Conservation (phyloP, 2,797 vertebrate genomes). For the Labeo calbasu region DNA sequence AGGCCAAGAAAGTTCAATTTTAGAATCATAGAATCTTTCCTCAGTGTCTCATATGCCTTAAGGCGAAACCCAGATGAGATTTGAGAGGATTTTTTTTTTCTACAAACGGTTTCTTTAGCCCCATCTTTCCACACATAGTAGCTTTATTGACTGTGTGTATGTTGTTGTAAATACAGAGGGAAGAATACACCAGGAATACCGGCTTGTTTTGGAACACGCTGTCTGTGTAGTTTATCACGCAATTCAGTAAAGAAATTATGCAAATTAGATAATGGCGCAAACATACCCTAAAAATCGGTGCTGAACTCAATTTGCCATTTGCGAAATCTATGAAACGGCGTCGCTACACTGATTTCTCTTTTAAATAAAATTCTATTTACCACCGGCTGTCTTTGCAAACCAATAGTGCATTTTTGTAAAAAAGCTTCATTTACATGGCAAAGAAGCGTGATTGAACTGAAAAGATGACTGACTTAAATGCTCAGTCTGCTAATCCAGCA, state of each 20-base stretch:
- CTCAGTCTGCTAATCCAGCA: neutral
- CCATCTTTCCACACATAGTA: neutral
- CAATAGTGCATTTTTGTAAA: neutral
- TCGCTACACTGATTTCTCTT: neutral
- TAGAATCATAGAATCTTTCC: slow-evolving; percentile 22
- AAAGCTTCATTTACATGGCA: neutral
- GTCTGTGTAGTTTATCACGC: neutral
- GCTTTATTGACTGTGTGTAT: neutral
- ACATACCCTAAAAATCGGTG: neutral
- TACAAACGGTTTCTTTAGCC: neutral
- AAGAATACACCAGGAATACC: neutral
- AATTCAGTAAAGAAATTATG: neutral
- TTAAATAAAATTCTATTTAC: neutral
- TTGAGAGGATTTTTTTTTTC: neutral
- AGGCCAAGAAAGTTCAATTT: slow-evolving; percentile 21
- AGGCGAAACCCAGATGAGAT: slow-evolving; percentile 21
- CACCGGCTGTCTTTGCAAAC: neutral
- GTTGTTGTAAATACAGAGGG: neutral
- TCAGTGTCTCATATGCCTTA: slow-evolving; percentile 21
- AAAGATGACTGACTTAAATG: slow-evolving; percentile 1
- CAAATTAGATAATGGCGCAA: neutral
- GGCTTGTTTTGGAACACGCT: neutral
- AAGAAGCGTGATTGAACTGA: neutral
- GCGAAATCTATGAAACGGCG: neutral
- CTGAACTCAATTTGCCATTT: slow-evolving; percentile 23